Evolutionary conservation across 1,140 invertebrate genomes (phyloP), one percentile per base, ranked within the genome.

Genomic region (Brachionus calyciflorus): DNA sequence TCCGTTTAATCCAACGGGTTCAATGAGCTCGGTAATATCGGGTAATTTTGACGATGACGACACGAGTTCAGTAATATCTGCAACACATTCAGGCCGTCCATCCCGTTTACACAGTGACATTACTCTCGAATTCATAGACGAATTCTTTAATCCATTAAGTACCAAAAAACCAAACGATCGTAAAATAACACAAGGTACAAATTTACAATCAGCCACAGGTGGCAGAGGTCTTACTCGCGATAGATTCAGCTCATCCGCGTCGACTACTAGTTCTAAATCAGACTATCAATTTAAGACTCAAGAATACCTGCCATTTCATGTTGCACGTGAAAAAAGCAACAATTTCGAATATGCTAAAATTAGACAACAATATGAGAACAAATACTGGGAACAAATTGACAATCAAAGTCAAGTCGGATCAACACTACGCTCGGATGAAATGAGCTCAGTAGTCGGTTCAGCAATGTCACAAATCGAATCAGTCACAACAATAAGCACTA

Each of bases 71-170:
- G 9, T 5, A 5, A 9, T 37, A 37, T 37, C 33, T 5, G 3
- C 9, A 37, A 37, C 33, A 5, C 33, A 37, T 37, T 37, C 33
- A 9, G 33, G 33, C 9, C 33, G 33, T 5, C 33, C 55, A 33
- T 60, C 55, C 5, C n/a, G 30, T 37, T 60, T 60, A 30, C 28
- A 65, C 46, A 55, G 69, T 12, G 37, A 73, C n/a, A 28, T 73
- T 19, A 51, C 69, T 30, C 33, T 73, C n/a, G 69, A 73, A 73
- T 51, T 73, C 46, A 73, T 73, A 12, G 69, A 73, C 17, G 51
- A 73, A 7, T 73, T 51, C 24, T 21, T 73, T 2, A 73, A 73
- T 30, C 69, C 69, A 14, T 24, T 65, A 2, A 26, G 37, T 28
- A 41, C 17, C 17, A 65, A 41, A 44, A 65, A 65, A n/a, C 60